Evolutionary conservation across 1,140 invertebrate genomes (phyloP).

Genomic region (Lasaia peninsularis): DNA sequence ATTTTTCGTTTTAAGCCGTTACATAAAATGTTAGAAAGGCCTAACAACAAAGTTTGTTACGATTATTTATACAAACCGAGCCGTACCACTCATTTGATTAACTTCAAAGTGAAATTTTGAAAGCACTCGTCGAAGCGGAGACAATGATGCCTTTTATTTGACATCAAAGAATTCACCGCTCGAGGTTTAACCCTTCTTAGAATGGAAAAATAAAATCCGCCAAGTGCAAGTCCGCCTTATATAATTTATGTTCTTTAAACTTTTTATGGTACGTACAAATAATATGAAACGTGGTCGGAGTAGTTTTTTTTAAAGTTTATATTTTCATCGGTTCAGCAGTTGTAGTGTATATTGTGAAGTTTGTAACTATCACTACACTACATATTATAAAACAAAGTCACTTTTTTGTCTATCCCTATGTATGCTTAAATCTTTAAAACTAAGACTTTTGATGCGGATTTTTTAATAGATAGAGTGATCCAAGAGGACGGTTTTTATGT

Average conservation of each 20-base stretch:
- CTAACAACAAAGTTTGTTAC: slow-evolving; percentile 46
- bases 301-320: too few relatives aligned
- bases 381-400: too few relatives aligned
- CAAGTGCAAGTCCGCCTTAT: slow-evolving; percentile 3
- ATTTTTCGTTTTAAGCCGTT: slow-evolving; percentile 40
- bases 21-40: slow-evolving; percentile 37
- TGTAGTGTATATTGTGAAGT: too few relatives aligned
- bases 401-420: too few relatives aligned
- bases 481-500: too few relatives aligned
- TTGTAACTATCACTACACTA: too few relatives aligned
- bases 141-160: slow-evolving; percentile 73
- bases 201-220: slow-evolving; percentile 25
- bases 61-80: slow-evolving; percentile 61
- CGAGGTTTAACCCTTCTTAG: slow-evolving; percentile 46
- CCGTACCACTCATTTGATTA: slow-evolving; percentile 63
- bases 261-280: slow-evolving; percentile 8
- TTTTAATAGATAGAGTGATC: too few relatives aligned
- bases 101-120: slow-evolving; percentile 70
- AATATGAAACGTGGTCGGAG: too few relatives aligned
- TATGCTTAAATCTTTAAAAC: too few relatives aligned
- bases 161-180: slow-evolving; percentile 62
- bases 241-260: slow-evolving; percentile 11
- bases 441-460: too few relatives aligned
- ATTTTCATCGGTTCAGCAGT: too few relatives aligned
- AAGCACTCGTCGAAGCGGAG: slow-evolving; percentile 65